phyloP scores from a whole-genome alignment of 1,140 invertebrate genomes.

The Trichonephila inaurata region DNA sequence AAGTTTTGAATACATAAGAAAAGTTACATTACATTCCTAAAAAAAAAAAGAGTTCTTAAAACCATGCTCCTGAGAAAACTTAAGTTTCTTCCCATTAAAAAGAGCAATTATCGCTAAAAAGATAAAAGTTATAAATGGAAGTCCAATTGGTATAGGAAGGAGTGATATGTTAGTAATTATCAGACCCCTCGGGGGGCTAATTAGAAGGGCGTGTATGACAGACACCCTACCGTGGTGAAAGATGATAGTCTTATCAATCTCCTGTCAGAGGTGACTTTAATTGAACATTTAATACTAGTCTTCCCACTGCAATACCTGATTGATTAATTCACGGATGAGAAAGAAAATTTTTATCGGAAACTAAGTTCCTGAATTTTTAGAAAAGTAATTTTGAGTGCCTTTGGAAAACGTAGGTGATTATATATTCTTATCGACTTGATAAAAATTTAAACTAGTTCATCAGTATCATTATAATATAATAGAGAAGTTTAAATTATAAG shows the following conservation, averaged over 20 bases:
- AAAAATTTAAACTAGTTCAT: too few species aligned
- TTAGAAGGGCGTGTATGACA: conserved; percentile 44
- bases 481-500: too few species aligned
- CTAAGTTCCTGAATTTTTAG: background rate
- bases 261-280: conserved; percentile 11
- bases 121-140: conserved; percentile 32
- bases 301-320: background rate
- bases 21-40: too few species aligned
- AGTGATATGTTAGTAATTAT: conserved; percentile 28
- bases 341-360: conserved; percentile 4
- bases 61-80: background rate
- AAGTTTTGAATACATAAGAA: too few species aligned
- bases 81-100: background rate
- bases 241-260: conserved; percentile 43
- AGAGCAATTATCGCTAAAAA: background rate
- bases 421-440: background rate
- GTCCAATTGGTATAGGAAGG: background rate
- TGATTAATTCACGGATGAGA: background rate
- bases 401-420: background rate
- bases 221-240: conserved; percentile 21
- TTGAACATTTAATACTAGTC: background rate
- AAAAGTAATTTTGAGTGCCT: background rate
- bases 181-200: conserved; percentile 16
- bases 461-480: too few species aligned
- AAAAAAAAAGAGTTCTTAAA: too few species aligned